Conservation (phyloP, 2,888 invertebrate genomes). For the Adelphocoris suturalis region DNA sequence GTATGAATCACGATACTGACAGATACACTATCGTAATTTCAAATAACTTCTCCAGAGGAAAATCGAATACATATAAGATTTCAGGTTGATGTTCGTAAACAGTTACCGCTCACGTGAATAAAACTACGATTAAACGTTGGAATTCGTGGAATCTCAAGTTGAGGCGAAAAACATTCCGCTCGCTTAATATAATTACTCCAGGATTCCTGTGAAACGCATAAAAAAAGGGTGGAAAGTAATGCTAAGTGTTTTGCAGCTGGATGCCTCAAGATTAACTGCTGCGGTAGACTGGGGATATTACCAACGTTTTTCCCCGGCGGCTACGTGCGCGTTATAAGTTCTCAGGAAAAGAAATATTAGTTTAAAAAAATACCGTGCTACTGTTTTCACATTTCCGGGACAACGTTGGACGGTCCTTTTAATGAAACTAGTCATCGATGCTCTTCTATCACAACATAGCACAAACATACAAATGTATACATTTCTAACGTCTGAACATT, state of each 20-base stretch:
- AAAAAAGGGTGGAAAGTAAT: constrained; percentile 35
- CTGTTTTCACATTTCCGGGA: neutral
- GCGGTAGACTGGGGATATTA: constrained; percentile 46
- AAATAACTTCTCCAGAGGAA: too few relatives aligned
- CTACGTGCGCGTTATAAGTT: constrained; percentile 44
- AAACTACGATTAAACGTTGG: constrained; percentile 18
- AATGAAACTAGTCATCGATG: too few relatives aligned
- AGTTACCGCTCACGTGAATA: neutral
- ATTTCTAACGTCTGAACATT: too few relatives aligned
- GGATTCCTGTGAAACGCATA: constrained; percentile 20
- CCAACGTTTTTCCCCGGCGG: neutral
- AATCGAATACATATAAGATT: too few relatives aligned
- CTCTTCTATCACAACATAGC: too few relatives aligned
- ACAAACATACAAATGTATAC: too few relatives aligned
- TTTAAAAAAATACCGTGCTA: neutral
- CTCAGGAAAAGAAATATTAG: constrained; percentile 41
- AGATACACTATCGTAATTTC: too few relatives aligned
- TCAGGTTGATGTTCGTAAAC: too few relatives aligned
- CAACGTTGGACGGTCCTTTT: neutral
- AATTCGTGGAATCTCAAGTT: constrained; percentile 24
- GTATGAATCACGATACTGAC: too few relatives aligned
- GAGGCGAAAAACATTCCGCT: constrained; percentile 24
- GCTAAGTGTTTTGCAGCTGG: constrained; percentile 45
- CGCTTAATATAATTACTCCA: constrained; percentile 49
- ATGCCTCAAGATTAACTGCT: constrained; percentile 53